These are phyloP conservation scores for Erynnis tages DNA, from an alignment of 2,888 invertebrate species.

Conservation along the genomic window DNA sequence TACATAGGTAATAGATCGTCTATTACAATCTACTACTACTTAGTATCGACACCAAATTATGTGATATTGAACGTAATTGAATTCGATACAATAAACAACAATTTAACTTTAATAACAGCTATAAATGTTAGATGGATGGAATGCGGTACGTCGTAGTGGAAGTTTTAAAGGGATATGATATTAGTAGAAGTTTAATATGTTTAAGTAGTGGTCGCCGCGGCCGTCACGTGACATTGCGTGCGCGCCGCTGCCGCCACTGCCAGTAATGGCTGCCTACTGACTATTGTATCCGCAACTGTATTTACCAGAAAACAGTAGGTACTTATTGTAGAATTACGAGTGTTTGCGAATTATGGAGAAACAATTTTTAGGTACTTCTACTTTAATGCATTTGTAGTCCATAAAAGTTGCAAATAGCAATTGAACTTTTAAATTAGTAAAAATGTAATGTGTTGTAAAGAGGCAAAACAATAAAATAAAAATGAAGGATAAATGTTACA, in stretches of 20 bases:
- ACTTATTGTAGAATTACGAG: background rate
- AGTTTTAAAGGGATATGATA: constrained; percentile 32
- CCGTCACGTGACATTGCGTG: constrained; percentile 70
- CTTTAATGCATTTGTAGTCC: no score
- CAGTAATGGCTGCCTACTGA: constrained; percentile 53
- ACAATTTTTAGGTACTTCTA: no score
- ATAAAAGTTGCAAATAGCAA: no score
- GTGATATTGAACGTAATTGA: background rate
- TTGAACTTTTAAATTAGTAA: no score
- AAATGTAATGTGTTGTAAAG: no score
- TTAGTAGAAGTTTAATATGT: constrained; percentile 48
- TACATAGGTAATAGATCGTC: no score
- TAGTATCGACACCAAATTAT: no score
- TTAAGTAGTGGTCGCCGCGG: constrained; percentile 51
- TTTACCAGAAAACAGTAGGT: background rate
- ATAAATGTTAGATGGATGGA: constrained; percentile 9
- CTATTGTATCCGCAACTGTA: constrained; percentile 44
- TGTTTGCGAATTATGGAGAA: no score
- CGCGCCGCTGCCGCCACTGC: constrained; percentile 44
- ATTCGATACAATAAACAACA: constrained; percentile 3
- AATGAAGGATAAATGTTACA: no score
- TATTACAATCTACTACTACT: no score
- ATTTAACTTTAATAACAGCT: background rate
- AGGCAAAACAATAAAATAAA: no score
- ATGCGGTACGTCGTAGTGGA: constrained; percentile 6